phyloP scores from a whole-genome alignment of 2,113 vertebrate genomes.

The Coptodon rendalli region DNA sequence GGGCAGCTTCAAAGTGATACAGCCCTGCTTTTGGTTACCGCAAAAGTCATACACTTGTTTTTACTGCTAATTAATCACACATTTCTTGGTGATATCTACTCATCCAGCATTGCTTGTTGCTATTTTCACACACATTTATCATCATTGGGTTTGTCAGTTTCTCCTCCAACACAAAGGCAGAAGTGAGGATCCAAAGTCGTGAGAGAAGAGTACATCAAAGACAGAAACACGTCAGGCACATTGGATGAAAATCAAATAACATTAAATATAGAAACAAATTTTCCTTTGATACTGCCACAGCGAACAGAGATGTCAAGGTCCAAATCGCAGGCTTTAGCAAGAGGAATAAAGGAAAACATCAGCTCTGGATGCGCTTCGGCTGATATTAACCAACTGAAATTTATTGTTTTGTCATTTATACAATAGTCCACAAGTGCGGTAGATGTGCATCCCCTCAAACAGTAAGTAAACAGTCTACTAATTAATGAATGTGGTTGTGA shows the following conservation, averaged over 20 bases:
- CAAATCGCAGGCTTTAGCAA: background rate
- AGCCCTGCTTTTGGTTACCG: background rate
- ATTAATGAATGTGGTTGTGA: background rate
- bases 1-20: background rate
- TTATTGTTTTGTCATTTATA: background rate
- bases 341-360: background rate
- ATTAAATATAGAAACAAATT: background rate
- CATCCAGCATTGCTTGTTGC: background rate
- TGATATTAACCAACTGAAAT: background rate
- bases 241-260: background rate
- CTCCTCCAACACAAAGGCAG: background rate
- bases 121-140: background rate
- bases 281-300: background rate
- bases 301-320: background rate
- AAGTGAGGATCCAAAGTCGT: background rate
- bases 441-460: background rate
- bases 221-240: background rate
- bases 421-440: background rate
- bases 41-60: background rate
- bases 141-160: background rate
- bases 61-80: background rate
- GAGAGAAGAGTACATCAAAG: background rate
- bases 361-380: background rate
- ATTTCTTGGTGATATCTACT: background rate
- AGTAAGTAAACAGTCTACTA: background rate